Percentiles rank a stretch among this genome's conserved stretches.
These are phyloP conservation scores for Drosophila obscura DNA, from an alignment of 1,140 invertebrate species.

Conservation along the genomic window DNA sequence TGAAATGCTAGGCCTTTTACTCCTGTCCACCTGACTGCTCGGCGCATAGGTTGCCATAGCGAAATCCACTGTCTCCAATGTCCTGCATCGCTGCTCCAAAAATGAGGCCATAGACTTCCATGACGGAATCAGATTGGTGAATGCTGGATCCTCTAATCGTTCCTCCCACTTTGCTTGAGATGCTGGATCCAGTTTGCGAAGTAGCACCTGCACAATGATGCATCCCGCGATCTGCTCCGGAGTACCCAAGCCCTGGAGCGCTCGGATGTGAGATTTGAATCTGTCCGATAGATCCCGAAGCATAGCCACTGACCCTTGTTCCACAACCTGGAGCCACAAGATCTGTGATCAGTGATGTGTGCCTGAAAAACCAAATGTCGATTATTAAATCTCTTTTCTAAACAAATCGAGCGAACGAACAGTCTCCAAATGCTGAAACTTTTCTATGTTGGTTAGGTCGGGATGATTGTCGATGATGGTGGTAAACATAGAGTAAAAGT, in stretches of 20 bases:
- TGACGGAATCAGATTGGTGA: not conserved
- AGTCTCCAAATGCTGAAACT: too few relatives aligned
- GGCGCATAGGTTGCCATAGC: not conserved
- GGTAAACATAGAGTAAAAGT: too few relatives aligned
- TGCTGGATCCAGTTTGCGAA: not conserved
- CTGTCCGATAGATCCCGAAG: not conserved
- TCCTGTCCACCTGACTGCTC: not conserved
- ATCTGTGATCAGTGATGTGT: not conserved
- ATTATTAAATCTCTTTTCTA: not conserved
- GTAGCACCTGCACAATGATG: not conserved
- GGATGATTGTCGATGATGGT: too few relatives aligned
- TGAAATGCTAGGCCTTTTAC: not conserved
- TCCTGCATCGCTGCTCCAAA: not conserved
- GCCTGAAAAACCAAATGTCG: not conserved
- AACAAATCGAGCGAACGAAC: too few relatives aligned
- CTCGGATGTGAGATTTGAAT: not conserved
- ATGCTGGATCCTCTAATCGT: not conserved
- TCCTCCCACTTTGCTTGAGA: not conserved
- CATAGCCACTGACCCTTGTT: not conserved
- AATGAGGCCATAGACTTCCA: not conserved
- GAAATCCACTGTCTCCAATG: not conserved
- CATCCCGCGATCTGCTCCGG: not conserved
- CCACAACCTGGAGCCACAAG: not conserved
- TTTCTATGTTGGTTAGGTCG: too few relatives aligned
- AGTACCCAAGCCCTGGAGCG: not conserved